Evolutionary conservation across 2,113 vertebrate species (phyloP).

Genomic region (Grammomys dolichurus): DNA sequence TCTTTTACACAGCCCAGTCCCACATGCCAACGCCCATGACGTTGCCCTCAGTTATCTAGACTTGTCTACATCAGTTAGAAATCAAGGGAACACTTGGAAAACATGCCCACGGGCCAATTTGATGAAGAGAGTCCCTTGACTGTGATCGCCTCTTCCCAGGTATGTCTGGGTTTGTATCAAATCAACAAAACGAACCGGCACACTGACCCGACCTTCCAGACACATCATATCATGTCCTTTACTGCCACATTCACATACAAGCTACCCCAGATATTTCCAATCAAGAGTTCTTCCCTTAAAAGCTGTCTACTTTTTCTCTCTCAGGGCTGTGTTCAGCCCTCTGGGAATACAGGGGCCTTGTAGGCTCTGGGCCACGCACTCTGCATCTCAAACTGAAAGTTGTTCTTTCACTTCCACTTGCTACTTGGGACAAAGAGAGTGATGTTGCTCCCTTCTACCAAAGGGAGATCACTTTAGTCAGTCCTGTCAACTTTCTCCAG

Average conservation of each 20-base stretch:
- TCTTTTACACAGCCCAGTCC: neutral
- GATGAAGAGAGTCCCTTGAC: neutral
- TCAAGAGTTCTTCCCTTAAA: neutral
- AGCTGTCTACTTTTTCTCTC: neutral
- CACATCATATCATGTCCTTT: neutral
- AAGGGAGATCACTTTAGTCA: neutral
- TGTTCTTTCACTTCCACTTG: neutral
- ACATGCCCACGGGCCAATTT: neutral
- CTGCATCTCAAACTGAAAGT: neutral
- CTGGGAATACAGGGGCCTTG: neutral
- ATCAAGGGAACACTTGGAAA: neutral
- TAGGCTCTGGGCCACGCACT: neutral
- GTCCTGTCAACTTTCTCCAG: neutral
- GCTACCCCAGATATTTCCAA: neutral
- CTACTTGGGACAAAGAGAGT: neutral
- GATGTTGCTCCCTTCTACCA: neutral
- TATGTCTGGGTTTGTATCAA: neutral
- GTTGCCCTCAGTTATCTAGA: neutral
- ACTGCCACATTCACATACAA: neutral
- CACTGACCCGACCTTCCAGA: neutral
- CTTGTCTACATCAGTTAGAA: neutral
- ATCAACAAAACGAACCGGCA: neutral
- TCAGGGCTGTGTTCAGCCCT: neutral
- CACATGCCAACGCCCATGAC: too few species aligned
- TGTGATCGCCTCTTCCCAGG: neutral